These are phyloP conservation scores for Ceyx margarethae DNA, from an alignment of 2,113 vertebrate genomes.

Conservation along the genomic window DNA sequence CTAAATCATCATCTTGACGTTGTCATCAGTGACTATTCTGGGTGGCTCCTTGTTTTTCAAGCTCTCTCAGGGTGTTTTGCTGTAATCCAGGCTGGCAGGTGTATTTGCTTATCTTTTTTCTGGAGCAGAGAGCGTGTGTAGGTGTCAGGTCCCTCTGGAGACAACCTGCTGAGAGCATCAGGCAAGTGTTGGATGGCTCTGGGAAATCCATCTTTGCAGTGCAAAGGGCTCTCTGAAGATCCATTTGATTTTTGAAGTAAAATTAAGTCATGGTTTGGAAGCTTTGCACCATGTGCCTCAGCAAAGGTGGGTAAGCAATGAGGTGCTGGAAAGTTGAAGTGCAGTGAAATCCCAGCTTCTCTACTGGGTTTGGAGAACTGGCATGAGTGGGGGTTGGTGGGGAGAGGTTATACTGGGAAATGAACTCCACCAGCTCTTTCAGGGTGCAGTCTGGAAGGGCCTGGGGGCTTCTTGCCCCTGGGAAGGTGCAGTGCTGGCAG, in stretches of 20 bases:
- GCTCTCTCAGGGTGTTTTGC: not conserved
- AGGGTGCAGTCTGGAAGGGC: not conserved
- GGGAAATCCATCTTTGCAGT: not conserved
- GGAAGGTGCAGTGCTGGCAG: not conserved
- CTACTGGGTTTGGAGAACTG: not conserved
- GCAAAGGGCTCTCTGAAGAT: not conserved
- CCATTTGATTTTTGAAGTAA: not conserved
- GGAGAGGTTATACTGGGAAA: not conserved
- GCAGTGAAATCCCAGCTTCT: not conserved
- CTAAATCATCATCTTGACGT: not conserved
- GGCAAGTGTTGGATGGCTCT: not conserved
- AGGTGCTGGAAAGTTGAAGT: not conserved
- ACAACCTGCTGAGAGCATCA: not conserved
- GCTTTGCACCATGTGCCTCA: not conserved
- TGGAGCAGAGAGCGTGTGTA: not conserved
- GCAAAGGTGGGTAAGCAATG: not conserved
- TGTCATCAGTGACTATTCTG: slow-evolving; percentile 39
- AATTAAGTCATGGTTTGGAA: not conserved
- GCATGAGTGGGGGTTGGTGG: rapidly evolving
- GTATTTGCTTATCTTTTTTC: not conserved
- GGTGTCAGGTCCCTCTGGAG: not conserved
- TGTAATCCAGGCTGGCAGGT: not conserved
- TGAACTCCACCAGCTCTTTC: not conserved
- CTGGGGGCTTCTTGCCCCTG: not conserved
- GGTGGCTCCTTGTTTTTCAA: slow-evolving; percentile 53